Percentiles rank a stretch among this genome's conserved stretches.
These are phyloP conservation scores for Stenopsyche tienmushanensis DNA, from an alignment of 1,140 invertebrate genomes.

Conservation along the genomic window DNA sequence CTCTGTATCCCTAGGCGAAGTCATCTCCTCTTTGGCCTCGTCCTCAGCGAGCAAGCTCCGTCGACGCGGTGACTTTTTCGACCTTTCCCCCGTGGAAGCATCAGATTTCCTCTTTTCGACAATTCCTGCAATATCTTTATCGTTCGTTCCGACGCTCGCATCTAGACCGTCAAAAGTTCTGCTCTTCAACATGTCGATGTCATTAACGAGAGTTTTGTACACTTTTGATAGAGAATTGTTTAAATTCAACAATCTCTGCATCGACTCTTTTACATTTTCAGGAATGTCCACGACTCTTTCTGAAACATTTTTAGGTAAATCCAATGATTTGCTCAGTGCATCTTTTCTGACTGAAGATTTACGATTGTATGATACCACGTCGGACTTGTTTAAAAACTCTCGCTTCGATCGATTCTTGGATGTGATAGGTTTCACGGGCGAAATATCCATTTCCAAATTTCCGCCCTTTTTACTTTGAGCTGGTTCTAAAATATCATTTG, in stretches of 20 bases:
- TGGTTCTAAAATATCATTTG: background rate
- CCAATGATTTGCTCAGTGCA: background rate
- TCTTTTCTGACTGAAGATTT: background rate
- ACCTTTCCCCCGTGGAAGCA: too few relatives aligned
- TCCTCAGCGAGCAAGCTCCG: too few relatives aligned
- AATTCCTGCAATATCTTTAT: too few relatives aligned
- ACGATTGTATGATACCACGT: too few relatives aligned
- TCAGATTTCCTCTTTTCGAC: too few relatives aligned
- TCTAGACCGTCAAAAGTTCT: too few relatives aligned
- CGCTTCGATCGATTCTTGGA: background rate
- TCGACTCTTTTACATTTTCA: background rate
- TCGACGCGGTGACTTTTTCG: too few relatives aligned
- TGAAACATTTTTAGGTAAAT: background rate
- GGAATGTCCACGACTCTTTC: background rate
- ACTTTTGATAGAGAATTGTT: conserved; percentile 5
- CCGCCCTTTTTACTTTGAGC: background rate
- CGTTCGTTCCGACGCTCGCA: too few relatives aligned
- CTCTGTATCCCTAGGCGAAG: too few relatives aligned
- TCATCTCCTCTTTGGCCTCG: too few relatives aligned
- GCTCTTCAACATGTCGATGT: background rate
- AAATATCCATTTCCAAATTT: background rate
- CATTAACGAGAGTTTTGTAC: background rate
- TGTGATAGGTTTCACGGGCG: background rate
- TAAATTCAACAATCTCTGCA: conserved; percentile 1
- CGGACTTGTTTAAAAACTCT: background rate